phyloP scores from a whole-genome alignment of 1,140 invertebrate species.

The Pomacea maculata region DNA sequence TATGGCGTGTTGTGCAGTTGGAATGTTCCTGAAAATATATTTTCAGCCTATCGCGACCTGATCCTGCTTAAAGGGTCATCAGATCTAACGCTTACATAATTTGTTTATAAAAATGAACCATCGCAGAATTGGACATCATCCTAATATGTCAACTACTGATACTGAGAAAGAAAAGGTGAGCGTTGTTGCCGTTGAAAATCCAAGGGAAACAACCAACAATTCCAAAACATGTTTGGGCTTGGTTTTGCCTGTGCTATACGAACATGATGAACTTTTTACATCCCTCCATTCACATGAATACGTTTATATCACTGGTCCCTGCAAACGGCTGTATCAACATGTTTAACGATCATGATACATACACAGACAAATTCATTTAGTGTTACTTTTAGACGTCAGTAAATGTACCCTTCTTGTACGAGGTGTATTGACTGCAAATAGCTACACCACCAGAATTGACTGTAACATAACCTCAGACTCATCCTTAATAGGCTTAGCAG shows the following conservation, averaged over 20 bases:
- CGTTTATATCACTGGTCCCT: neutral
- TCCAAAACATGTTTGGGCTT: constrained; percentile 11
- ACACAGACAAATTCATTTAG: too few species aligned
- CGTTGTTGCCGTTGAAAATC: constrained; percentile 8
- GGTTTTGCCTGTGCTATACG: neutral
- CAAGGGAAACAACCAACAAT: constrained; percentile 11
- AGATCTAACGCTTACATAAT: neutral
- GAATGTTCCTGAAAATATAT: neutral
- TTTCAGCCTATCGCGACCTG: constrained; percentile 2
- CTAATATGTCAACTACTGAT: constrained; percentile 1
- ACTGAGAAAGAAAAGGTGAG: constrained; percentile 17
- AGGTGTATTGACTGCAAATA: too few species aligned
- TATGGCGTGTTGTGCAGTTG: neutral
- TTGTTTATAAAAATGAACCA: constrained; percentile 11
- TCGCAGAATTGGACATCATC: neutral
- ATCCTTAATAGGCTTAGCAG: too few species aligned
- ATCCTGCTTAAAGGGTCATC: neutral
- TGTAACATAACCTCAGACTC: too few species aligned
- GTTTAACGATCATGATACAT: too few species aligned
- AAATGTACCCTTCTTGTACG: too few species aligned
- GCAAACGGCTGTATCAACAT: too few species aligned
- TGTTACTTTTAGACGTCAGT: too few species aligned
- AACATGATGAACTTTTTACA: too few species aligned
- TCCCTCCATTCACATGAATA: neutral
- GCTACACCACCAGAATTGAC: too few species aligned